phyloP scores from a whole-genome alignment of 1,140 invertebrate species.

The Fopius arisanus region DNA sequence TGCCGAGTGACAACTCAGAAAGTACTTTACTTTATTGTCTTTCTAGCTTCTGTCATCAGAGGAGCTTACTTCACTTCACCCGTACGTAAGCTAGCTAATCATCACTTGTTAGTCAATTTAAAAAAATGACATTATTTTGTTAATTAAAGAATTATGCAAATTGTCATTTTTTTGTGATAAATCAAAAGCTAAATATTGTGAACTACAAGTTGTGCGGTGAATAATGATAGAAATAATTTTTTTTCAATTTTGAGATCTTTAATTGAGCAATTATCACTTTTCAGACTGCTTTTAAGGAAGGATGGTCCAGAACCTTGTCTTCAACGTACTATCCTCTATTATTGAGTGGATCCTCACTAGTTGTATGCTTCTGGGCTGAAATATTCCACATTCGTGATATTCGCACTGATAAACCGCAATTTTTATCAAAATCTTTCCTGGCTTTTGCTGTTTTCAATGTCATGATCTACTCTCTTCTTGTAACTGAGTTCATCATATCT shows the following conservation, averaged over 20 bases:
- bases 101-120: not conserved
- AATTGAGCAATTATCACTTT: conserved; percentile 43
- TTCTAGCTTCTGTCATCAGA: conserved; percentile 83
- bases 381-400: conserved; percentile 91
- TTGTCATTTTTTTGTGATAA: no score
- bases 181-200: no score
- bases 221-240: no score
- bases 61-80: conserved; percentile 91
- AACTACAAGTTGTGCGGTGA: no score
- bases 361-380: conserved; percentile 96
- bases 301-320: conserved; percentile 84
- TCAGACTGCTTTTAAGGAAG: conserved; percentile 79
- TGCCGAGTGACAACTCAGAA: conserved; percentile 92
- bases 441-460: conserved; percentile 91
- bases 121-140: no score
- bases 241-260: conserved; percentile 11
- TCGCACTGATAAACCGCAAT: conserved; percentile 84
- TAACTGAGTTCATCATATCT: conserved; percentile 81
- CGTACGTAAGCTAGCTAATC: conserved; percentile 70
- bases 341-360: conserved; percentile 87
- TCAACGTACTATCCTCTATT: conserved; percentile 91
- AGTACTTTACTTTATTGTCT: conserved; percentile 88
- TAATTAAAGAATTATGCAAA: no score
- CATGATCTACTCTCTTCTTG: conserved; percentile 84
- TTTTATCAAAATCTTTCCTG: conserved; percentile 92